Evolutionary conservation across 2,797 vertebrate genomes (phyloP).

Genomic region (Coilia nasus): DNA sequence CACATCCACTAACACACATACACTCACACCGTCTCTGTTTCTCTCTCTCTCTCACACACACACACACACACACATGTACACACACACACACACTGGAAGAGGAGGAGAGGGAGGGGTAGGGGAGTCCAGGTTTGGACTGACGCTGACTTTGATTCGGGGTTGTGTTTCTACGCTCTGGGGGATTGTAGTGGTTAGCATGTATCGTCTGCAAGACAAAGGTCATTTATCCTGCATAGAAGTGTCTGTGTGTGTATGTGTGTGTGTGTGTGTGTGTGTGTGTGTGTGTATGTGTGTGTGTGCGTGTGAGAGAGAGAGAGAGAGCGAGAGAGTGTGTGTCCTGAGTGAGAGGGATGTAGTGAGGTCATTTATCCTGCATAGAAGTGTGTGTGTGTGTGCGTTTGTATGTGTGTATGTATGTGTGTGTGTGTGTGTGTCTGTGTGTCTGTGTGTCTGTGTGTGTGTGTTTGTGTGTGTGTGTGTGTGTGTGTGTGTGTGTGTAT

Average conservation of each 20-base stretch:
- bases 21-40: no score
- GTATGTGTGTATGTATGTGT: background rate
- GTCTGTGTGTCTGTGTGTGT: no score
- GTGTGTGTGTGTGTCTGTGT: background rate
- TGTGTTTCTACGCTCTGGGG: background rate
- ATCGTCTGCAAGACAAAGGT: background rate
- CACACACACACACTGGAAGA: background rate
- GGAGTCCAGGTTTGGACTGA: background rate
- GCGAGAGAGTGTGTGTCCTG: no score
- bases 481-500: no score
- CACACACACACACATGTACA: background rate
- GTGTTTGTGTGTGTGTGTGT: no score
- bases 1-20: conserved; percentile 20
- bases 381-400: background rate
- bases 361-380: no score
- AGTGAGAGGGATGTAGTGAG: background rate
- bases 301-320: background rate
- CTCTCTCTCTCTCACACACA: no score
- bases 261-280: background rate
- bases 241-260: background rate
- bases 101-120: no score
- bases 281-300: background rate
- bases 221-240: background rate
- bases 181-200: background rate
- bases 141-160: background rate